Conservation (phyloP, 2,797 vertebrate genomes). For the Cossypha polioptera region DNA sequence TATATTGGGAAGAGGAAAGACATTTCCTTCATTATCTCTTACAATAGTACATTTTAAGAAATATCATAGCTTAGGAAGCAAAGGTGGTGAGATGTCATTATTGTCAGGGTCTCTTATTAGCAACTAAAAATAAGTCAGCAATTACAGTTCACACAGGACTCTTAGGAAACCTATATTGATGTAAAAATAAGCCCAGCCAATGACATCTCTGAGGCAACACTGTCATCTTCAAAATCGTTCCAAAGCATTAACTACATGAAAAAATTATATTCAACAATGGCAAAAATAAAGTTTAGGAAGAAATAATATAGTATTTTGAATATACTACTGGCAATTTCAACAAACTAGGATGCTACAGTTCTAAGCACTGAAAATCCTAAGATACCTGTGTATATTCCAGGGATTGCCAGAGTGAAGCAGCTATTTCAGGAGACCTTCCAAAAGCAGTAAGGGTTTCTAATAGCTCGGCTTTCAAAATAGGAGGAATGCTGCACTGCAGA, state of each 20-base stretch:
- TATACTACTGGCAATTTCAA: neutral
- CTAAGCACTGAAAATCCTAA: neutral
- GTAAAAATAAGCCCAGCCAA: neutral
- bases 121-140: neutral
- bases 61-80: neutral
- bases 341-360: neutral
- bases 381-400: slow-evolving; percentile 95
- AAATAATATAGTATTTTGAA: neutral
- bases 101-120: neutral
- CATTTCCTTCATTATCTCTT: neutral
- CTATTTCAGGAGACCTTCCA: slow-evolving; percentile 96
- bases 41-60: neutral
- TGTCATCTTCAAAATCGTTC: neutral
- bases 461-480: slow-evolving; percentile 89
- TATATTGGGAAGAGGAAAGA: neutral
- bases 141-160: neutral
- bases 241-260: neutral
- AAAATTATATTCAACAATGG: neutral
- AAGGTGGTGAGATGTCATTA: neutral
- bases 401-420: slow-evolving; percentile 96
- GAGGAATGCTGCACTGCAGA: slow-evolving; percentile 93
- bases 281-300: neutral
- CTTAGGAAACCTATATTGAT: neutral
- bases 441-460: slow-evolving; percentile 91
- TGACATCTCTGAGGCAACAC: neutral